Base-by-base conservation (phyloP, 2,113 vertebrate species). In the Anseranas semipalmata region DNA sequence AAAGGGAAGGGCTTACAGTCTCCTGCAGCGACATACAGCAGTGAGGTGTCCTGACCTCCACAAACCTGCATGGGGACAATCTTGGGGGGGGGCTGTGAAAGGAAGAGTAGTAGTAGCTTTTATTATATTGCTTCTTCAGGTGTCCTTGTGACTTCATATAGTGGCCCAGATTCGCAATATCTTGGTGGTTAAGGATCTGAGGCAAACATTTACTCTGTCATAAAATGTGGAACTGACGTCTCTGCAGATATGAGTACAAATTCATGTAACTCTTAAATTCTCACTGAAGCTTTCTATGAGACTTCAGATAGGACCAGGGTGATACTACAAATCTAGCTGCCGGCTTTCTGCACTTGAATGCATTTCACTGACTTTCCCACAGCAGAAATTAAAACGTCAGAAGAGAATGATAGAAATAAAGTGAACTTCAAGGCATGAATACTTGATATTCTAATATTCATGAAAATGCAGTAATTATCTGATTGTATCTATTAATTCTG, bases 401-500 rank as follows among this genome's bases (percentile, higher is more conserved):
- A 33, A 60, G 39, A 32, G 76, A 91, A 60, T 12, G 33, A n/a
- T 21, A 74, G 68, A 53, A 95, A 83, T 58, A 33, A 94, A 91
- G 76, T 52, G 39, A 92, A 88, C 75, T 84, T 84, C 56, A n/a
- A 79, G 90, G 53, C 56, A 73, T 70, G 85, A 86, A 66, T 90
- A 62, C 63, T 81, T 94, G 58, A 84, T 79, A 70, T 68, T 79
- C 72, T 93, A 89, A 74, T 93, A 89, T 93, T 94, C 53, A 72
- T 86, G 94, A 92, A 55, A 82, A 87, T 70, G 56, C 60, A 85
- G 48, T 68, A 91, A 91, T 97, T 91, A 93, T 89, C 89, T 96
- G 81, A 93, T 94, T 95, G 76, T 91, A 89, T 96, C 87, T 90
- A 89, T 73, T 94, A 94, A 96, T 95, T 95, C 82, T 82, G 83